A percentile compares a stretch with the other conserved stretches of the same genome.
These are phyloP conservation scores for Orgyia antiqua DNA, from an alignment of 2,888 invertebrate species.

Conservation along the genomic window DNA sequence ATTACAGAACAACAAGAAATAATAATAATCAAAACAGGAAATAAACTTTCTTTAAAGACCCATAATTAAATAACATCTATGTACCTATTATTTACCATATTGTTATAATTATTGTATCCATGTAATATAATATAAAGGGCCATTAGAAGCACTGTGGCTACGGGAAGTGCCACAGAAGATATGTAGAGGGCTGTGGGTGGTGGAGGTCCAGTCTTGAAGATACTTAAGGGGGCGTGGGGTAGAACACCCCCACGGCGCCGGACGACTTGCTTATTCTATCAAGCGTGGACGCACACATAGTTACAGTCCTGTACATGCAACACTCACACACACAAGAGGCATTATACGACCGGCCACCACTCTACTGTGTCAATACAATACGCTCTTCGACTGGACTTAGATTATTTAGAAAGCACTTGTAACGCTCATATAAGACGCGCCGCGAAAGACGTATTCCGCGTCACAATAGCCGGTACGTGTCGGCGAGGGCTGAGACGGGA, in stretches of 20 bases:
- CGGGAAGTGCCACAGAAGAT: slow-evolving; percentile 72
- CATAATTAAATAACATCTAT: no score
- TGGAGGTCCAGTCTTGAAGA: slow-evolving; percentile 75
- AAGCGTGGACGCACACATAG: slow-evolving; percentile 68
- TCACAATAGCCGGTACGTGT: slow-evolving; percentile 77
- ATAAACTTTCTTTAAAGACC: no score
- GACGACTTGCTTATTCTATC: slow-evolving; percentile 79
- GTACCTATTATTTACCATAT: no score
- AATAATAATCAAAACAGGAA: no score
- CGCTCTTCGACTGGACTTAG: slow-evolving; percentile 78
- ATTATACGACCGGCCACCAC: slow-evolving; percentile 78
- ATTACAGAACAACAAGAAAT: no score
- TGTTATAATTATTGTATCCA: slow-evolving; percentile 27
- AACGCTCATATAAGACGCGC: slow-evolving; percentile 78
- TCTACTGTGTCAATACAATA: slow-evolving; percentile 79
- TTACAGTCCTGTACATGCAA: slow-evolving; percentile 33
- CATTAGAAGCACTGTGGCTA: slow-evolving; percentile 69
- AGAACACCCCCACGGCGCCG: slow-evolving; percentile 51
- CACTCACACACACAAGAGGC: slow-evolving; percentile 51
- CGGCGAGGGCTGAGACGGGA: slow-evolving; percentile 64
- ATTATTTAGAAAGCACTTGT: slow-evolving; percentile 80
- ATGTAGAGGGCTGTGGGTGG: slow-evolving; percentile 70
- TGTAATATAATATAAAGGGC: slow-evolving; percentile 63
- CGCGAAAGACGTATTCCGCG: slow-evolving; percentile 72
- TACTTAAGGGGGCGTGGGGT: slow-evolving; percentile 54